A percentile compares a stretch with the other conserved stretches of the same genome.
Evolutionary conservation across 2,113 vertebrate species (phyloP).

Genomic region (Marmota monax): DNA sequence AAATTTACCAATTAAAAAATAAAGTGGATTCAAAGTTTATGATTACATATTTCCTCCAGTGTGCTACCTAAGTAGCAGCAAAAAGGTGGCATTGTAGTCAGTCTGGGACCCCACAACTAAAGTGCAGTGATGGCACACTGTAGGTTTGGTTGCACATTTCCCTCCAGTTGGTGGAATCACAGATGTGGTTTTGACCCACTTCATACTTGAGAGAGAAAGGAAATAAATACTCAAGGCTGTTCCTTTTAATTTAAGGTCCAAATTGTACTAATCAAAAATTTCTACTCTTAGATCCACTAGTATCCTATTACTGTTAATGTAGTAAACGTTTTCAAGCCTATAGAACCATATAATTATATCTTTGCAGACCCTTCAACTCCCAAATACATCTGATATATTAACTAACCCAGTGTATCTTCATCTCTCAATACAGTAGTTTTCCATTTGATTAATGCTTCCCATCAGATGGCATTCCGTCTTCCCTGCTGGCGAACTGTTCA

Average conservation of each 20-base stretch:
- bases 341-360: not conserved
- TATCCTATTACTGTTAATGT: not conserved
- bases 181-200: not conserved
- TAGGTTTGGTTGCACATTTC: not conserved
- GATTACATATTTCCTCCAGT: not conserved
- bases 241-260: not conserved
- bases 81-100: not conserved
- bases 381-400: slow-evolving; percentile 5
- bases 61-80: not conserved
- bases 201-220: not conserved
- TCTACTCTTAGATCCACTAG: not conserved
- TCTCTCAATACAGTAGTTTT: slow-evolving; percentile 7
- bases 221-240: not conserved
- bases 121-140: not conserved
- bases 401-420: not conserved
- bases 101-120: fast-evolving
- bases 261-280: slow-evolving; percentile 20
- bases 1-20: not conserved
- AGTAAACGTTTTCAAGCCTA: slow-evolving; percentile 39
- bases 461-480: slow-evolving; percentile 47
- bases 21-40: not conserved
- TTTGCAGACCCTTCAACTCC: not conserved
- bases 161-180: not conserved
- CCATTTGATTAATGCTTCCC: slow-evolving; percentile 55
- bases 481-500: slow-evolving; percentile 35